These are phyloP conservation scores for Ornithorhynchus anatinus DNA, from an alignment of 2,113 vertebrate genomes.

Conservation along the genomic window DNA sequence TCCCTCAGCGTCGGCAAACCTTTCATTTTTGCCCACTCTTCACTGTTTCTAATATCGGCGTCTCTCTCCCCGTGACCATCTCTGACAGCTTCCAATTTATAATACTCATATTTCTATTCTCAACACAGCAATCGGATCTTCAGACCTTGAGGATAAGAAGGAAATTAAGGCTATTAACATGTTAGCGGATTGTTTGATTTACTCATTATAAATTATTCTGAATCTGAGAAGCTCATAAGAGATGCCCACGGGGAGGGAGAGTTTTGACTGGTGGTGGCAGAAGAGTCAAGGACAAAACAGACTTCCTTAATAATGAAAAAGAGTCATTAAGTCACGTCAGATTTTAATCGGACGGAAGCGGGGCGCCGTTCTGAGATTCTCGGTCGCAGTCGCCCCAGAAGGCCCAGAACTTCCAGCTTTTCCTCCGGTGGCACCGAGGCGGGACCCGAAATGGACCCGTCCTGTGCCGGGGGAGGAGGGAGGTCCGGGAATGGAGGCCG, in stretches of 20 bases:
- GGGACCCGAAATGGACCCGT: too few relatives aligned
- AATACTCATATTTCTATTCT: constrained; percentile 67
- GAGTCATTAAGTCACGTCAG: constrained; percentile 15
- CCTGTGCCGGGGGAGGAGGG: too few relatives aligned
- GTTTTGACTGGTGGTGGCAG: constrained; percentile 66
- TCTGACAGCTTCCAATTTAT: constrained; percentile 63
- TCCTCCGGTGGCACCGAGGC: too few relatives aligned
- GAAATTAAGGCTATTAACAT: constrained; percentile 74
- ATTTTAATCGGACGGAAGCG: constrained; percentile 6
- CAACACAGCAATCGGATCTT: constrained; percentile 68
- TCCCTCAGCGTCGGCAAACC: constrained; percentile 13
- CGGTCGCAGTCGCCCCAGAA: too few relatives aligned
- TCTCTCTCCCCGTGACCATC: constrained; percentile 56
- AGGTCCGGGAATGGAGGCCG: too few relatives aligned
- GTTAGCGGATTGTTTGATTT: constrained; percentile 70
- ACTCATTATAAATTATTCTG: constrained; percentile 69
- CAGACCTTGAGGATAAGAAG: constrained; percentile 71
- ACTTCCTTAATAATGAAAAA: constrained; percentile 54
- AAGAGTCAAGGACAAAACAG: constrained; percentile 53
- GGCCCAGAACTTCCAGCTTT: too few relatives aligned
- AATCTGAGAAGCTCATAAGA: constrained; percentile 61
- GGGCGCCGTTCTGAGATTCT: not conserved
- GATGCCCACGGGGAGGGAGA: constrained; percentile 55
- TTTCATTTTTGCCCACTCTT: constrained; percentile 37
- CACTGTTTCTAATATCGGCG: constrained; percentile 46